Base-by-base conservation (phyloP, 1,140 invertebrate genomes). In the Halesus radiatus region DNA sequence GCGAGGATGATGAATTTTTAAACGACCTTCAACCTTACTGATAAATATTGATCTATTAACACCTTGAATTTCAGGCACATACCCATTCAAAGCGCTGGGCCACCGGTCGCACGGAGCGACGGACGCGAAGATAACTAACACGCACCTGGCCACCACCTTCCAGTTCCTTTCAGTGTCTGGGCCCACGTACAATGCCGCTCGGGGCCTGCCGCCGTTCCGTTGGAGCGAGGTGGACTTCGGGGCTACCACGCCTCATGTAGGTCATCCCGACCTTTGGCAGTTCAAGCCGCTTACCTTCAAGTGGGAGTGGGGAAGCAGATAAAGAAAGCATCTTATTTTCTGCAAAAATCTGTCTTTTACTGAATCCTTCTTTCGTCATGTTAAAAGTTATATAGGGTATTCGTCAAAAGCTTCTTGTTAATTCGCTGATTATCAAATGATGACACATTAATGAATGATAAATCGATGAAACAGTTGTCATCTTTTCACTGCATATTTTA, bases 81-180 rank as follows among this genome's bases (percentile, higher is more conserved):
- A 93, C 85, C 93, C 93, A 20, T 92, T 94, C 86, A 85, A 85
- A 3, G 90, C 92, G 18, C 86, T 94, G 58, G 92, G 92, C n/a
- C 92, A 94, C 85, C 86, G 93, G 75, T 88, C 89, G 79, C 92
- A 94, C 86, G 93, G 92, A 82, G 92, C 90, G 50, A 93, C 91
- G 15, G 94, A 94, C 87, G 91, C 92, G 84, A 94, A 94, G 89
- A 89, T 93, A 64, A 89, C 87, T 5, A 87, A 84, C 83, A 86
- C 79, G 10, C 32, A 82, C 2, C 84, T 91, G 83, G 60, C 78
- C 3, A 37, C 85, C 76, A 81, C 86, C 18, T 86, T 91, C 80
- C 86, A 89, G 77, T 92, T 94, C 86, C 82, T 93, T 3, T 89
- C 91, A 8, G 88, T 93, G 16, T 86, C 90, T 74, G 91, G 93